Evolutionary conservation across 37 sponge, comb jelly and placozoan genomes (phyloP).

Genomic region (Chondrosia reniformis): DNA sequence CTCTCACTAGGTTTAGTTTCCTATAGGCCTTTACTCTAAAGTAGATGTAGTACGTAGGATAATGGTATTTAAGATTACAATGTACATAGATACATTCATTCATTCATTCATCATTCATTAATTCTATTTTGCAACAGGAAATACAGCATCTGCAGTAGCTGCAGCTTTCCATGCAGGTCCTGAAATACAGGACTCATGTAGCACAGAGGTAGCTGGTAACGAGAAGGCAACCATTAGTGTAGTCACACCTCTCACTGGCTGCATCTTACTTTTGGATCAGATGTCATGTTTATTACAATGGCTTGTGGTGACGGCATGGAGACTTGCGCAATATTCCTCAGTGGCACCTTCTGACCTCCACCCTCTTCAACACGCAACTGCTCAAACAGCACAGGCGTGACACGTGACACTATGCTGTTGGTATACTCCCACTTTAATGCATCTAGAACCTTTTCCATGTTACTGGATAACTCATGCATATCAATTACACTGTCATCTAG

Average conservation of each 20-base stretch:
- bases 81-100: not conserved
- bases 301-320: constrained; percentile 56
- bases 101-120: not conserved
- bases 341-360: constrained; percentile 32
- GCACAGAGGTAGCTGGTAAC: not conserved
- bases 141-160: not conserved
- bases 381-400: constrained; percentile 69
- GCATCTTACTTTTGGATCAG: constrained; percentile 48
- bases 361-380: constrained; percentile 34
- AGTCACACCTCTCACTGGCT: no score
- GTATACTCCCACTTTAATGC: constrained; percentile 58
- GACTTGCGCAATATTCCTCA: constrained; percentile 62
- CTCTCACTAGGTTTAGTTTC: no score
- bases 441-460: constrained; percentile 46
- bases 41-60: no score
- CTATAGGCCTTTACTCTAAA: no score
- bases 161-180: no score
- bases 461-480: constrained; percentile 21
- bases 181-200: not conserved
- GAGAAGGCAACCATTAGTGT: no score
- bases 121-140: not conserved
- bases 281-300: constrained; percentile 55
- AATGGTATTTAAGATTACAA: no score
- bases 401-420: constrained; percentile 34
- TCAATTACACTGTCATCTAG: constrained; percentile 45